phyloP scores from a whole-genome alignment of 2,113 vertebrate genomes.

The Cyanistes caeruleus region DNA sequence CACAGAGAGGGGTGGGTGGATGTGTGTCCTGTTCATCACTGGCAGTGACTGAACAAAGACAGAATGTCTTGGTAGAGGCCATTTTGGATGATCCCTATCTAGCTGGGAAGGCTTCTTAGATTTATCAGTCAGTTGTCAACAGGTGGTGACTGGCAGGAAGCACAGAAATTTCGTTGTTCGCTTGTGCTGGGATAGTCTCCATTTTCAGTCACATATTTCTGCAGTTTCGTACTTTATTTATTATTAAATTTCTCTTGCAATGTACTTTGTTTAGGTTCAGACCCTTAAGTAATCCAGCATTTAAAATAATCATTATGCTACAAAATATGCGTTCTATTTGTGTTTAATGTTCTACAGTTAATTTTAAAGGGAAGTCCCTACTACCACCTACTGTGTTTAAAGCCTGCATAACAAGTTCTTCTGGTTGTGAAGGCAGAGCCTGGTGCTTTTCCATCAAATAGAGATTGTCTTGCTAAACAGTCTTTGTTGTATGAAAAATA shows the following conservation, averaged over 20 bases:
- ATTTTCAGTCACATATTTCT: not conserved
- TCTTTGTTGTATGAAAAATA: not conserved
- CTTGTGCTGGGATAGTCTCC: not conserved
- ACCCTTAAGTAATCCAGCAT: not conserved
- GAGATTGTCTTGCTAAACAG: not conserved
- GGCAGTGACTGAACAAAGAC: not conserved
- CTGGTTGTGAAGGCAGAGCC: conserved; percentile 33
- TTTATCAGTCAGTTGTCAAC: not conserved
- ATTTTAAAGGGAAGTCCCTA: conserved; percentile 38
- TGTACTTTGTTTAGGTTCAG: not conserved
- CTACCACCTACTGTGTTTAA: conserved; percentile 49
- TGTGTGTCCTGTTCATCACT: not conserved
- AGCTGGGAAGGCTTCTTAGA: not conserved
- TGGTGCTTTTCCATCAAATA: conserved; percentile 18
- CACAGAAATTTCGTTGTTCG: not conserved
- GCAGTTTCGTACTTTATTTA: not conserved
- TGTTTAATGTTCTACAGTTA: not conserved
- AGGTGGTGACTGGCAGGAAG: not conserved
- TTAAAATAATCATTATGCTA: not conserved
- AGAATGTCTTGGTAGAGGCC: not conserved
- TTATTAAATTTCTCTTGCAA: not conserved
- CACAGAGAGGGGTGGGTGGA: not conserved
- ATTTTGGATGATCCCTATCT: not conserved
- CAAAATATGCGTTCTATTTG: not conserved
- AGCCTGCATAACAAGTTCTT: conserved; percentile 57